Conservation (phyloP, 2,888 invertebrate species). For the Nomada fucata region DNA sequence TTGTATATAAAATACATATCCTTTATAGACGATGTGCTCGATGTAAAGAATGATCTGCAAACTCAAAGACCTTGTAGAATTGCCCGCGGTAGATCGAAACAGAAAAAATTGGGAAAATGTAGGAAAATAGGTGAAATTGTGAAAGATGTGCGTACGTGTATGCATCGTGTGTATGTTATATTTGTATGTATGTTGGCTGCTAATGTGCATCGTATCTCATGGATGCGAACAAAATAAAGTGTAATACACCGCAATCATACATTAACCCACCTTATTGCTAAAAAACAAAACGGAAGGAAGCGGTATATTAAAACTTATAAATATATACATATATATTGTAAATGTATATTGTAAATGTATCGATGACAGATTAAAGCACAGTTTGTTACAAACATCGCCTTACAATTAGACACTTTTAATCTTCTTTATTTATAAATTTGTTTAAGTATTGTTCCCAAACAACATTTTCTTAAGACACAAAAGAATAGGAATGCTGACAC, state of each 20-base stretch:
- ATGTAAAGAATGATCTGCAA: constrained; percentile 75
- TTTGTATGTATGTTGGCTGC: neutral
- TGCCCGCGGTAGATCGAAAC: constrained; percentile 57
- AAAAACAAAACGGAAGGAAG: constrained; percentile 74
- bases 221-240: constrained; percentile 45
- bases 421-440: neutral
- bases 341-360: constrained; percentile 84
- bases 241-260: constrained; percentile 70
- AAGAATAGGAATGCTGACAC: no score
- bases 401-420: neutral
- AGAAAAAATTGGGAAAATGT: constrained; percentile 24
- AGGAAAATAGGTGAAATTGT: constrained; percentile 40
- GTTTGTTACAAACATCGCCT: constrained; percentile 80
- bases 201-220: constrained; percentile 22
- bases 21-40: constrained; percentile 75
- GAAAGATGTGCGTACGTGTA: constrained; percentile 55
- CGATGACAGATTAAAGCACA: constrained; percentile 82
- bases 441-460: no score
- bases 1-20: constrained; percentile 84
- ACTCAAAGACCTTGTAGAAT: constrained; percentile 68
- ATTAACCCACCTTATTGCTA: constrained; percentile 77
- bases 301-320: constrained; percentile 79
- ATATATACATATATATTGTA: constrained; percentile 77
- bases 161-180: constrained; percentile 22
- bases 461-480: no score